These are phyloP conservation scores for Chaenodraco wilsoni DNA, from an alignment of 2,797 vertebrate genomes.

Conservation along the genomic window DNA sequence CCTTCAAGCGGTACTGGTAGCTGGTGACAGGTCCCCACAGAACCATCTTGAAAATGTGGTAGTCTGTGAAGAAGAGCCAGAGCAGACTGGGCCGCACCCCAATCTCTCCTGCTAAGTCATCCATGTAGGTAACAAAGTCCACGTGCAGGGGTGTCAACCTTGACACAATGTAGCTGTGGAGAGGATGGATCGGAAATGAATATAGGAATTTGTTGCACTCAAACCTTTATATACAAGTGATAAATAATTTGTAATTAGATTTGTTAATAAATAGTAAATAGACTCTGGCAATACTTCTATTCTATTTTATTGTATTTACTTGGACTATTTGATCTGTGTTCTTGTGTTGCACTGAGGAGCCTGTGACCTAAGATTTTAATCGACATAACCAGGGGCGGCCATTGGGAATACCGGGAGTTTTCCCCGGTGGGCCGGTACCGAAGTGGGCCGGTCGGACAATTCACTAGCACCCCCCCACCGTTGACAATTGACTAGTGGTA, in stretches of 20 bases:
- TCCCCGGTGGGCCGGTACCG: too few relatives aligned
- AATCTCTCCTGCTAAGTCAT: slow-evolving; percentile 83
- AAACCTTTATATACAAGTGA: too few relatives aligned
- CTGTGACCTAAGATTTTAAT: too few relatives aligned
- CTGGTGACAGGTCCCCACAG: slow-evolving; percentile 85
- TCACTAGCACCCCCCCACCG: too few relatives aligned
- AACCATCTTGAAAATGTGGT: slow-evolving; percentile 79
- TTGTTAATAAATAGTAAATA: too few relatives aligned
- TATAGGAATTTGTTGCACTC: not conserved
- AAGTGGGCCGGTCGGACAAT: too few relatives aligned
- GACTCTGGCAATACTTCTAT: not conserved
- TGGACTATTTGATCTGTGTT: not conserved
- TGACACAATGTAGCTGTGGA: slow-evolving; percentile 84
- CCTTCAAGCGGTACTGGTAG: slow-evolving; percentile 86
- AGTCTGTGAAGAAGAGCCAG: slow-evolving; percentile 85
- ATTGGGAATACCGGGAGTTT: too few relatives aligned
- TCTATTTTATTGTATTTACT: not conserved
- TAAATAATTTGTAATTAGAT: too few relatives aligned
- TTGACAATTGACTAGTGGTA: too few relatives aligned
- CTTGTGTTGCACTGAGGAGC: too few relatives aligned
- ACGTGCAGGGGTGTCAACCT: slow-evolving; percentile 87
- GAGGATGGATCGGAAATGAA: slow-evolving; percentile 22
- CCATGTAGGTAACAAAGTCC: slow-evolving; percentile 88
- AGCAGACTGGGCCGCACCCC: slow-evolving; percentile 81
- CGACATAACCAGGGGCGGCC: too few relatives aligned